Percentiles rank a stretch among this genome's conserved stretches.
Evolutionary conservation across 35 echinoderm and acorn worm genomes (phyloP).

Genomic region (Heliocidaris erythrogramma): DNA sequence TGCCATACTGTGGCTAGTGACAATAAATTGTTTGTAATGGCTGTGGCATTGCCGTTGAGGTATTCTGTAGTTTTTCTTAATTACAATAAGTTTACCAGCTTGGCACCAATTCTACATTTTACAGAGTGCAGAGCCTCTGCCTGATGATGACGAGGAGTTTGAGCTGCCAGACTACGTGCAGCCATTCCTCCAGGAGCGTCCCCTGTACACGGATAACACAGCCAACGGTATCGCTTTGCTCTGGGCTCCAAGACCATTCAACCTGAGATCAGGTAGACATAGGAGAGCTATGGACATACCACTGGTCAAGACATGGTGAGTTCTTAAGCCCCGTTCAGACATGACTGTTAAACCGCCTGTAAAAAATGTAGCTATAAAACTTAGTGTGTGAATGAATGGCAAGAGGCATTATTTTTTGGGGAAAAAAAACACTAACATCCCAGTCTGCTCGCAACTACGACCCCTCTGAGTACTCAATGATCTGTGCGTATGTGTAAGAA

Average conservation of each 20-base stretch:
- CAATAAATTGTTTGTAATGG: neutral
- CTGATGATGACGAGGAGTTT: constrained; percentile 97
- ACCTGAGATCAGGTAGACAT: constrained; percentile 89
- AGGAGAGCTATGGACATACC: constrained; percentile 92
- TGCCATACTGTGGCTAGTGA: neutral
- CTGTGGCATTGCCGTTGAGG: neutral
- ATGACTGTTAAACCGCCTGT: too few species aligned
- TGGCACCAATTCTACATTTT: neutral
- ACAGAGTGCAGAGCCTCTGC: constrained; percentile 76
- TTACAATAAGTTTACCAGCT: neutral
- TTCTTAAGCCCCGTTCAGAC: neutral
- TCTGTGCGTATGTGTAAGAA: too few species aligned
- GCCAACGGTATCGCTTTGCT: constrained; percentile 94
- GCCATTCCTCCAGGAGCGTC: constrained; percentile 91
- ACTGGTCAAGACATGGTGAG: constrained; percentile 88
- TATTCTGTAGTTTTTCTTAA: neutral
- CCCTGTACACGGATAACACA: constrained; percentile 98
- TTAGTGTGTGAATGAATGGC: too few species aligned
- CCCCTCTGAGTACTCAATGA: too few species aligned
- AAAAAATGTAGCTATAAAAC: too few species aligned
- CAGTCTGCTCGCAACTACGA: too few species aligned
- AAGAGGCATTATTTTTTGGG: too few species aligned
- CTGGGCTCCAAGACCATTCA: constrained; percentile 94
- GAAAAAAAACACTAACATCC: too few species aligned
- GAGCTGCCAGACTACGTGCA: constrained; percentile 89